These are phyloP conservation scores for Agelaius phoeniceus DNA, from an alignment of 2,113 vertebrate species.

Conservation along the genomic window DNA sequence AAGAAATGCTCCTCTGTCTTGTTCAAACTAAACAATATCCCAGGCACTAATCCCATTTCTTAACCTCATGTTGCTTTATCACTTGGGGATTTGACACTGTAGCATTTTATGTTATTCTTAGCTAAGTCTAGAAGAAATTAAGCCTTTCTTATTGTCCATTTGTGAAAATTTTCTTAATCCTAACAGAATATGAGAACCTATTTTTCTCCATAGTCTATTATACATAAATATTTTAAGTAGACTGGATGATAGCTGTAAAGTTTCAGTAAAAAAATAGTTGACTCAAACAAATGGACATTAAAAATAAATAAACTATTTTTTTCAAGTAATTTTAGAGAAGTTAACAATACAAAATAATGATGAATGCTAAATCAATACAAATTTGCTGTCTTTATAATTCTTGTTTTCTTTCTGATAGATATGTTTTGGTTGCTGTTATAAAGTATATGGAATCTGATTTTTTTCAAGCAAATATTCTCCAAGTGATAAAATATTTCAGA, in stretches of 20 bases:
- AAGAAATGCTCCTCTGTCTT: neutral
- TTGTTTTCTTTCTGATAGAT: neutral
- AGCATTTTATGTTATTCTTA: slow-evolving; percentile 14
- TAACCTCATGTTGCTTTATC: neutral
- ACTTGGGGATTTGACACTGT: neutral
- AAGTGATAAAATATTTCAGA: neutral
- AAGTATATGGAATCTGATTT: neutral
- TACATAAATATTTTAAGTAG: slow-evolving; percentile 73
- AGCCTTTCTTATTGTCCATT: slow-evolving; percentile 27
- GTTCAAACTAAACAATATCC: neutral
- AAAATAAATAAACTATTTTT: slow-evolving; percentile 59
- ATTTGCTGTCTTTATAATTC: neutral
- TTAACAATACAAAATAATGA: neutral
- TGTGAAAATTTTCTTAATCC: slow-evolving; percentile 45
- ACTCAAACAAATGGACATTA: slow-evolving; percentile 44
- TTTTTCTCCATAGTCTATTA: slow-evolving; percentile 28
- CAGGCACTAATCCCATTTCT: slow-evolving; percentile 8
- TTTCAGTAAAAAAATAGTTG: slow-evolving; percentile 28
- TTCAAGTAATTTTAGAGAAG: slow-evolving; percentile 20
- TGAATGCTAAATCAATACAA: neutral
- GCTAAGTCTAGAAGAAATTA: neutral
- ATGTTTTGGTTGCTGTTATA: neutral
- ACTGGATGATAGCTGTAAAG: slow-evolving; percentile 45
- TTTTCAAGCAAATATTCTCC: neutral
- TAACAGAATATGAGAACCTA: slow-evolving; percentile 1